A percentile compares a stretch with the other conserved stretches of the same genome.
Evolutionary conservation across 1,140 invertebrate species (phyloP).

Genomic region (Drosophila pruinosa): DNA sequence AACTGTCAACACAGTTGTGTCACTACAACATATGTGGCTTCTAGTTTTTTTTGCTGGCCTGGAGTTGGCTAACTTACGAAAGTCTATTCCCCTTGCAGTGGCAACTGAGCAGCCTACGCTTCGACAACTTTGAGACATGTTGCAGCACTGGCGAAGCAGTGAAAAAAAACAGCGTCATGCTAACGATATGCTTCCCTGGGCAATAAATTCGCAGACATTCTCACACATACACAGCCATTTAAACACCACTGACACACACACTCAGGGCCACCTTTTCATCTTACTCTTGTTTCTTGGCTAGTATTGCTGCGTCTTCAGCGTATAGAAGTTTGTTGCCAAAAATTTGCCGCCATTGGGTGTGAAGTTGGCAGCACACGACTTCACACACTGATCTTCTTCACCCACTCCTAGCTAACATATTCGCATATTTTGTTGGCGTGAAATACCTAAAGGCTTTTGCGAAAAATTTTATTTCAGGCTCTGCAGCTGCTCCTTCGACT

Average conservation of each 20-base stretch:
- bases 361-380: conserved; percentile 61
- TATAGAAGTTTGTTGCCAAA: conserved; percentile 74
- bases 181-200: conserved; percentile 75
- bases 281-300: conserved; percentile 20
- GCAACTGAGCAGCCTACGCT: conserved; percentile 49
- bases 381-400: conserved; percentile 12
- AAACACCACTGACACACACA: conserved; percentile 3
- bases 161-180: conserved; percentile 36
- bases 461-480: conserved; percentile 71
- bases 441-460: conserved; percentile 77
- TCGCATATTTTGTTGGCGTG: conserved; percentile 71
- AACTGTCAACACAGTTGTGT: conserved; percentile 72
- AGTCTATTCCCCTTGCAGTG: conserved; percentile 50
- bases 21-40: conserved; percentile 75
- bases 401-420: conserved; percentile 45
- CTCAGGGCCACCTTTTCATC: conserved; percentile 2
- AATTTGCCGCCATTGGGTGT: conserved; percentile 77
- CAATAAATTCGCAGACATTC: conserved; percentile 67
- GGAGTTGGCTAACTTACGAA: conserved; percentile 39
- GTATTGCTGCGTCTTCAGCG: conserved; percentile 35
- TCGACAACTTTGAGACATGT: conserved; percentile 79
- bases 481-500: conserved; percentile 22
- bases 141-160: conserved; percentile 49
- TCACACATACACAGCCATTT: conserved; percentile 8
- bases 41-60: conserved; percentile 58